Evolutionary conservation across 2,888 invertebrate genomes (phyloP), one percentile per base, ranked within the genome.

Genomic region (Pachymerium ferrugineum): DNA sequence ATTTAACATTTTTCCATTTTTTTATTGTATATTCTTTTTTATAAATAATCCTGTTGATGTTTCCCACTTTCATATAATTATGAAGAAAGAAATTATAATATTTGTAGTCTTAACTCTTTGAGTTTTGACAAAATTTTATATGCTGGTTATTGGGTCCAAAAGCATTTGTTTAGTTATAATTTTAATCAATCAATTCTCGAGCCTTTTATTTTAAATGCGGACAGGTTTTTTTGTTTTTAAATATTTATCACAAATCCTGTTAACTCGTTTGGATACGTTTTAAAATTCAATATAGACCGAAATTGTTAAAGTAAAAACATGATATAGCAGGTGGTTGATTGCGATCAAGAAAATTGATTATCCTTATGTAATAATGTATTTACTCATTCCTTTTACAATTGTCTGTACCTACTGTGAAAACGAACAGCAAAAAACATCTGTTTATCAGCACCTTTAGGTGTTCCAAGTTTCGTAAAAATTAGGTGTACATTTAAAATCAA

Each of bases 71-170:
- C 12, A n/a, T 38, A 38, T 38, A n/a, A 38, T 38, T n/a, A n/a
- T 38, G n/a, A 38, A 38, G 12, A n/a, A n/a, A 38, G n/a, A 38
- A 38, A 38, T 38, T 62, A 25, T 62, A 62, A 28, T 28, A 14
- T 28, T 28, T 62, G 62, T 62, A 62, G 62, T 62, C 25, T 28
- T 22, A 28, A 62, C 22, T 62, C 62, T 14, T 62, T 62, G 62
- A 62, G 62, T 62, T 62, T 62, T 28, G 25, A 62, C 62, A 62
- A 35, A 35, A 25, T 28, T 62, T 62, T 69, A 25, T 69, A 69
- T 69, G 70, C 70, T 69, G 70, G 70, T 69, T 69, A 69, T 69
- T 69, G 70, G 70, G 70, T 69, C 70, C 70, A 30, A 28, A 69
- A 69, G 28, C 16, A 16, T 16, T 69, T 69, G n/a, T n/a, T 69